Evolutionary conservation across 2,113 vertebrate species (phyloP).

Genomic region (Lagenorhynchus albirostris): DNA sequence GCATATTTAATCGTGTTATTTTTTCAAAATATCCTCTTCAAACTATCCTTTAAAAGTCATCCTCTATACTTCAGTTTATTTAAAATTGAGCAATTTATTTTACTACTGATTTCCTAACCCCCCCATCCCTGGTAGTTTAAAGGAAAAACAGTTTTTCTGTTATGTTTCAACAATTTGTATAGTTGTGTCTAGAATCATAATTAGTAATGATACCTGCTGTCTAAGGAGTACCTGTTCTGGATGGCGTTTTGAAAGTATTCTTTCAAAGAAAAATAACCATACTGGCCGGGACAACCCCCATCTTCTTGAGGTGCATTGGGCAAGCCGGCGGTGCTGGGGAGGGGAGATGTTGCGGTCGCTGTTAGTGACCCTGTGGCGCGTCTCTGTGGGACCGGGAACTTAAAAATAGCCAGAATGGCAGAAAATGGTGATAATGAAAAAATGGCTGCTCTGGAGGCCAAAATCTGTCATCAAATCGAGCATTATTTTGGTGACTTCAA

Average conservation of each 20-base stretch:
- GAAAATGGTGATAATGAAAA: no score
- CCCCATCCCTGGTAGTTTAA: background rate
- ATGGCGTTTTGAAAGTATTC: background rate
- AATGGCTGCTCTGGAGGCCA: no score
- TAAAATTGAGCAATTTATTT: conserved; percentile 6
- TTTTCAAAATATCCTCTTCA: background rate
- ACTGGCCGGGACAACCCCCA: no score
- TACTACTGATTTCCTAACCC: background rate
- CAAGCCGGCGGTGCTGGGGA: no score
- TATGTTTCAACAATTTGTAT: background rate
- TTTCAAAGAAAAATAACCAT: background rate
- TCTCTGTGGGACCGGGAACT: no score
- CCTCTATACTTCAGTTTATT: background rate
- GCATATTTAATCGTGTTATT: background rate
- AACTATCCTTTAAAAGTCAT: background rate
- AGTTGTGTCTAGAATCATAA: background rate
- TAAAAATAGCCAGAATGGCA: no score
- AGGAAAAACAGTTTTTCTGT: background rate
- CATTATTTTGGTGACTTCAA: no score
- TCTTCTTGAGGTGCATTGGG: no score
- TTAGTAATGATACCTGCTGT: background rate
- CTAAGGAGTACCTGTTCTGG: background rate
- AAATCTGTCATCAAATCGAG: no score
- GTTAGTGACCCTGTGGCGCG: no score
- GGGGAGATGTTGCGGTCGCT: no score